Evolutionary conservation across 2,113 vertebrate genomes (phyloP), one percentile per base, ranked within the genome.

Genomic region (Cebus imitator): DNA sequence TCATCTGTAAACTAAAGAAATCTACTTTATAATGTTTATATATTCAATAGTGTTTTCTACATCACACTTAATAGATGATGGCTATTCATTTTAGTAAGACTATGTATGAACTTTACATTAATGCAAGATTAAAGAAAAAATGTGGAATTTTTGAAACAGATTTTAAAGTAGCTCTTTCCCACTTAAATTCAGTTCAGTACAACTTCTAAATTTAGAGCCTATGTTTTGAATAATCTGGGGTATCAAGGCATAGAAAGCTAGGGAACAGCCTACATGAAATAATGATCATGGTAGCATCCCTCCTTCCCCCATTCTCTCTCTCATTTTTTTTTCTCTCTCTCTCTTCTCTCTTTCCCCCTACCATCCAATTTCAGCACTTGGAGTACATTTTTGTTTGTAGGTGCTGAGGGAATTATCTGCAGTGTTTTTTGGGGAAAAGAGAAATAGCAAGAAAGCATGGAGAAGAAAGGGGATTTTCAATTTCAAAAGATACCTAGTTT

Each of bases 221-320:
- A 3, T 76, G 13, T 66, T 45, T 85, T 25, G 40, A 70, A 68
- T 66, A 90, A 52, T 80, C n/a, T 84, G 14, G 48, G 25, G 52
- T 17, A 18, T 0, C 12, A n/a, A 73, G 20, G 5, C 17, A 18
- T 8, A 16, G 21, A 61, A 68, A 76, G 55, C 8, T 45, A 35
- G 3, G 45, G 23, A 16, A 45, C 1, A 72, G 1, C 35, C 16
- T 79, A 40, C 37, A 87, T 25, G 25, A 27, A 50, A 14, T 48
- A 7, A 25, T 40, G 23, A n/a, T 30, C 35, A 66, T 0, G 3
- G 11, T 16, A 40, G 4, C 3, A 37, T n/a, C 2, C 2, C 6
- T 40, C 2, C 13, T 13, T 64, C 7, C 3, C 3, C 4, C 5
- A 3, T 16, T 5, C 17, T 7, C 5, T 55, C 27, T 37, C 50